phyloP scores from a whole-genome alignment of 2,797 vertebrate genomes.

The Malacoraja senta region DNA sequence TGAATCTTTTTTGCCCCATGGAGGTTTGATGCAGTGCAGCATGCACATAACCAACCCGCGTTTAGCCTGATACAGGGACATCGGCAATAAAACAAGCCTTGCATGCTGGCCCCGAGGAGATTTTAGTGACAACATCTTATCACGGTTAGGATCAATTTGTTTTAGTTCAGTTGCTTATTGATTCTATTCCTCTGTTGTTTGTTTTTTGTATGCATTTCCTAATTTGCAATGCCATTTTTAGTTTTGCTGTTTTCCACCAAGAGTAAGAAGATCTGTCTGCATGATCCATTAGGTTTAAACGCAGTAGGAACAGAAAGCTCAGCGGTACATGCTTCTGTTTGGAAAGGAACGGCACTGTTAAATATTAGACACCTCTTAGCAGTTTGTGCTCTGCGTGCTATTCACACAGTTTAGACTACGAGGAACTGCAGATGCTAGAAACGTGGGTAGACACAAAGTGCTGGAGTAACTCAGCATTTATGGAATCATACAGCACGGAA shows the following conservation, averaged over 20 bases:
- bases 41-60: neutral
- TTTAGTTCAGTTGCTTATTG: conserved; percentile 13
- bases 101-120: neutral
- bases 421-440: too few relatives aligned
- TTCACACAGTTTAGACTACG: too few relatives aligned
- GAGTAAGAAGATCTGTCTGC: neutral
- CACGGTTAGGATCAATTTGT: neutral
- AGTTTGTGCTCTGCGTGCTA: neutral
- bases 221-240: neutral
- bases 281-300: neutral
- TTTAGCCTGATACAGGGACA: neutral
- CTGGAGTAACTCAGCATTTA: too few relatives aligned
- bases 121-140: neutral
- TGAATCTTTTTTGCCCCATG: conserved; percentile 9
- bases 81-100: neutral
- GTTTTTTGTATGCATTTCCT: neutral
- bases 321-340: neutral
- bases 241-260: neutral
- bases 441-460: too few relatives aligned
- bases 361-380: neutral
- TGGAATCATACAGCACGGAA: too few relatives aligned
- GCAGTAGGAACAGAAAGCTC: neutral
- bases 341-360: neutral
- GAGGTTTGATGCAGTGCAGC: neutral
- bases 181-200: conserved; percentile 12